Evolutionary conservation across 2,888 invertebrate genomes (phyloP).

Genomic region (Amphimallon solstitiale): DNA sequence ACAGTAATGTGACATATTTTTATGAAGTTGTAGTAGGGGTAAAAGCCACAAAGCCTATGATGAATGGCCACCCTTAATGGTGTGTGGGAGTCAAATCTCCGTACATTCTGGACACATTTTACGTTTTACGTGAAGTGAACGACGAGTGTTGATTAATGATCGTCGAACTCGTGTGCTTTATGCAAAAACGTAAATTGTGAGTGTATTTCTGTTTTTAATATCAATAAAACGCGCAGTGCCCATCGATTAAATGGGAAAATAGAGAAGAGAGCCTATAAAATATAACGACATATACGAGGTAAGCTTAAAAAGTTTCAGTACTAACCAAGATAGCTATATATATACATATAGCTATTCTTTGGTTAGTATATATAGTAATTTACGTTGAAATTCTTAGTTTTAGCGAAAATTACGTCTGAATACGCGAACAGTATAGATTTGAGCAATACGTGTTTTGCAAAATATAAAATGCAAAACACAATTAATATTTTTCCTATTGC

Average conservation of each 20-base stretch:
- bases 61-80: constrained; percentile 48
- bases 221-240: not conserved
- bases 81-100: constrained; percentile 36
- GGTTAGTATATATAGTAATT: no score
- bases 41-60: constrained; percentile 45
- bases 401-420: no score
- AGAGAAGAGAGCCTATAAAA: not conserved
- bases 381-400: no score
- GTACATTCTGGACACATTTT: constrained; percentile 20
- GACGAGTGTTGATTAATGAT: constrained; percentile 29
- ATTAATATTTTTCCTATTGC: no score
- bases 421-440: no score
- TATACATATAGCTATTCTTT: no score
- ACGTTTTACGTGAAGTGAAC: constrained; percentile 23
- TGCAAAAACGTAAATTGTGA: constrained; percentile 9
- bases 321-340: no score
- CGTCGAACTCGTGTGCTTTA: constrained; percentile 4
- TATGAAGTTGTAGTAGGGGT: constrained; percentile 36
- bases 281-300: no score
- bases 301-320: no score
- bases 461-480: no score
- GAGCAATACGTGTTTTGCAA: no score
- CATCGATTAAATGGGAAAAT: not conserved
- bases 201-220: constrained; percentile 3
- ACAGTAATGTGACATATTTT: constrained; percentile 35